A percentile compares a stretch with the other conserved stretches of the same genome.
These are phyloP conservation scores for Cydia splendana DNA, from an alignment of 1,140 invertebrate species.

Conservation along the genomic window DNA sequence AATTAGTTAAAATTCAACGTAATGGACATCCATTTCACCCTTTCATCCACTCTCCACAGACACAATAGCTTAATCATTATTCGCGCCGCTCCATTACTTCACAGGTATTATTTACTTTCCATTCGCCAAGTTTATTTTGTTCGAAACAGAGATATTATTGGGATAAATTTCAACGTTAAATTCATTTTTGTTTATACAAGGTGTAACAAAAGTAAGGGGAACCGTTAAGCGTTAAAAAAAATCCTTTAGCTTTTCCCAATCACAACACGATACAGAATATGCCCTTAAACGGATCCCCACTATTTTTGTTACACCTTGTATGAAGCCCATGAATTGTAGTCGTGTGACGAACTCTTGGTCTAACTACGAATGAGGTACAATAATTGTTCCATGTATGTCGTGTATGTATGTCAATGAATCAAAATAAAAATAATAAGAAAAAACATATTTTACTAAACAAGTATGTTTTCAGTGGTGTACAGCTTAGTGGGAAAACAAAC, in stretches of 20 bases:
- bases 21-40: constrained; percentile 1
- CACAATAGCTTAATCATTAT: constrained; percentile 27
- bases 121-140: constrained; percentile 19
- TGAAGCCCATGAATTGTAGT: no score
- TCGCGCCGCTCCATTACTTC: constrained; percentile 23
- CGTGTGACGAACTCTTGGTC: no score
- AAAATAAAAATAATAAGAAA: not conserved
- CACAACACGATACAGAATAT: no score
- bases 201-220: no score
- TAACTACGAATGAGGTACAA: no score
- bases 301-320: no score
- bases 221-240: no score
- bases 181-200: not conserved
- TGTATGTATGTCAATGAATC: not conserved
- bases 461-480: not conserved
- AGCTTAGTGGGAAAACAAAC: not conserved
- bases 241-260: no score
- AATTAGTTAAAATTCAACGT: not conserved
- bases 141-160: constrained; percentile 5
- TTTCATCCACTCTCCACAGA: not conserved
- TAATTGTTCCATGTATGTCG: no score
- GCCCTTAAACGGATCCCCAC: no score
- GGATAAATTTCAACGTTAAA: not conserved
- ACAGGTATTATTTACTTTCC: constrained; percentile 32
- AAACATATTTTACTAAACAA: not conserved